phyloP scores from a whole-genome alignment of 2,888 invertebrate genomes.

The Sinelater perroti region DNA sequence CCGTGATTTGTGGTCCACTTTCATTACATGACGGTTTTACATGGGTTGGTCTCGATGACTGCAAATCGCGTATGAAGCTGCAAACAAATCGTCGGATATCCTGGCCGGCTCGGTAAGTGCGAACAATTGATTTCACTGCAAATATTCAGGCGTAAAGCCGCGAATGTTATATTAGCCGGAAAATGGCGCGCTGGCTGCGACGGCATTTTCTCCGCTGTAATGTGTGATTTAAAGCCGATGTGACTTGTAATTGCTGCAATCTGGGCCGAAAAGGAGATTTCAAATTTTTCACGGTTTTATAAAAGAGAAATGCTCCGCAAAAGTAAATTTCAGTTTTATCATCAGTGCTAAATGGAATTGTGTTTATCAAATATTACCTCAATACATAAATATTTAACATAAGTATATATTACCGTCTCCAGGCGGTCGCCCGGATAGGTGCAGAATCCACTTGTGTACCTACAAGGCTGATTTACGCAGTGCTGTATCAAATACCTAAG shows the following conservation, averaged over 20 bases:
- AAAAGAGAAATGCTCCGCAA: no score
- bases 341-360: no score
- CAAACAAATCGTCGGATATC: constrained; percentile 27
- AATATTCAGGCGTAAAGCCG: constrained; percentile 11
- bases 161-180: background rate
- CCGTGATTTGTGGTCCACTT: constrained; percentile 46
- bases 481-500: constrained; percentile 14
- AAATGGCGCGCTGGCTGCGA: background rate
- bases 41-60: constrained; percentile 27
- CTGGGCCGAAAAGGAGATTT: no score
- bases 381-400: no score
- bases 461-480: constrained; percentile 24
- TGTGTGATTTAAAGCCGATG: no score
- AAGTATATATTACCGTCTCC: no score
- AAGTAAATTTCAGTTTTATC: no score
- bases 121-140: constrained; percentile 17
- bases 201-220: background rate
- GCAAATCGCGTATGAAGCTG: constrained; percentile 27
- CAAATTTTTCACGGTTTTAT: no score
- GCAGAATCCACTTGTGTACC: constrained; percentile 1
- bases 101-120: constrained; percentile 10
- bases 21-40: constrained; percentile 30
- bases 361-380: no score
- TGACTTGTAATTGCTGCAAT: no score
- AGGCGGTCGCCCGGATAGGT: no score